These are phyloP conservation scores for Trididemnum nubilum DNA, from an alignment of 23 tunicate species.

Conservation along the genomic window DNA sequence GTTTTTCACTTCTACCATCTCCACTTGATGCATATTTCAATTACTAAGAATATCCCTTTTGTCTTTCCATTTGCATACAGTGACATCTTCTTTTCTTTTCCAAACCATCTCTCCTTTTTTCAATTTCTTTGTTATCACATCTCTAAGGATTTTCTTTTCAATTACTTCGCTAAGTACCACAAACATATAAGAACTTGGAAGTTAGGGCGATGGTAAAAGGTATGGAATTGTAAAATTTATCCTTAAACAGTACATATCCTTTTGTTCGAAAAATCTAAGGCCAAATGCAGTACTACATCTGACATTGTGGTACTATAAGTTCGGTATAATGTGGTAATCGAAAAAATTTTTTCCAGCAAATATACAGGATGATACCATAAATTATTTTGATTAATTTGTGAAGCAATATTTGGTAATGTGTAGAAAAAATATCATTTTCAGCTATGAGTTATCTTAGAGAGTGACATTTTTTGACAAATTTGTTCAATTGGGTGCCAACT, in stretches of 20 bases:
- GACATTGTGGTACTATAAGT: no score
- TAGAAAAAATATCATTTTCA: no score
- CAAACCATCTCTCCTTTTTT: slow-evolving; percentile 22
- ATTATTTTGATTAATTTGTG: no score
- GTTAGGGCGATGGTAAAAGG: slow-evolving; percentile 30
- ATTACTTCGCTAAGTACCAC: slow-evolving; percentile 21
- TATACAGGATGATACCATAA: no score
- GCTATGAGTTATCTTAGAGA: no score
- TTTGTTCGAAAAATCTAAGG: background rate
- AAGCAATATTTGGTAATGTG: no score
- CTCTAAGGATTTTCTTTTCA: slow-evolving; percentile 19
- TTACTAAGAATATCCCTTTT: slow-evolving; percentile 3
- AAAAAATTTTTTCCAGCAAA: no score
- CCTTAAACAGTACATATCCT: slow-evolving; percentile 23
- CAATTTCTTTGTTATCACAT: slow-evolving; percentile 27
- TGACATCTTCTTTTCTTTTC: slow-evolving; percentile 25
- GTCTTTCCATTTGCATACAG: slow-evolving; percentile 27
- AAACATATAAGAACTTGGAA: slow-evolving; percentile 26
- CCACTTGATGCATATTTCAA: slow-evolving; percentile 17
- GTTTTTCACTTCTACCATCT: slow-evolving; percentile 27
- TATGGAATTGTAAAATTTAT: slow-evolving; percentile 25
- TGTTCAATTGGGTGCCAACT: no score
- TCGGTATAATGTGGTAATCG: no score
- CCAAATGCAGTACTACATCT: slow-evolving; percentile 19
- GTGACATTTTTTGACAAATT: no score